phyloP scores from a whole-genome alignment of 2,888 invertebrate genomes.

The Phorcus lineatus region DNA sequence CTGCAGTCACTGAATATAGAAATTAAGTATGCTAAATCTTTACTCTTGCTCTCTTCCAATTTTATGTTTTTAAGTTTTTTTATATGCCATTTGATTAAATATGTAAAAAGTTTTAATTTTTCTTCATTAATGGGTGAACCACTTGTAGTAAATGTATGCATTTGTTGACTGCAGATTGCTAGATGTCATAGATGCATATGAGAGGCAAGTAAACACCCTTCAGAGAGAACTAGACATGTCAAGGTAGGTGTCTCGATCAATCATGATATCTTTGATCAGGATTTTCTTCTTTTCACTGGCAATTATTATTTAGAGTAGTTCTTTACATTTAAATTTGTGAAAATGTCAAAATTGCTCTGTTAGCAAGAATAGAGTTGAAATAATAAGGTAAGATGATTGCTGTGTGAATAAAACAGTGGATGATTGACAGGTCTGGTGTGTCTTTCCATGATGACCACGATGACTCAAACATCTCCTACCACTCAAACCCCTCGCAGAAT shows the following conservation, averaged over 20 bases:
- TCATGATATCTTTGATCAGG: neutral
- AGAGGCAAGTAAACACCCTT: constrained; percentile 57
- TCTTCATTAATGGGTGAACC: neutral
- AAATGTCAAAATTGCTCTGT: neutral
- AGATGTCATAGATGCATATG: constrained; percentile 70
- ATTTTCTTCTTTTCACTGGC: neutral
- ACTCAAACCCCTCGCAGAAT: constrained; percentile 45
- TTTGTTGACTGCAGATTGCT: constrained; percentile 51
- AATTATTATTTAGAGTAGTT: no score
- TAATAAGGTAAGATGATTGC: neutral
- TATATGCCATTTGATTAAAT: no score
- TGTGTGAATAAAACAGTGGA: neutral
- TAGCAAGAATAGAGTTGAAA: neutral
- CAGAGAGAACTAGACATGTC: constrained; percentile 56
- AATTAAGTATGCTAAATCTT: no score
- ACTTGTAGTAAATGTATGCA: neutral
- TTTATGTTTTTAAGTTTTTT: no score
- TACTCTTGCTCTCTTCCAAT: no score
- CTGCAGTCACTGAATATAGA: no score
- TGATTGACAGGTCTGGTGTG: neutral
- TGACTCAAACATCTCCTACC: constrained; percentile 42
- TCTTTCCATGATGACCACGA: constrained; percentile 36
- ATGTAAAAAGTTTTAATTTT: no score
- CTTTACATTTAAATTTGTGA: neutral
- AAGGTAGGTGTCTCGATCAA: constrained; percentile 43